Percentiles rank a stretch among this genome's conserved stretches.
Conservation (phyloP, 2,113 vertebrate genomes). For the Heptranchias perlo region DNA sequence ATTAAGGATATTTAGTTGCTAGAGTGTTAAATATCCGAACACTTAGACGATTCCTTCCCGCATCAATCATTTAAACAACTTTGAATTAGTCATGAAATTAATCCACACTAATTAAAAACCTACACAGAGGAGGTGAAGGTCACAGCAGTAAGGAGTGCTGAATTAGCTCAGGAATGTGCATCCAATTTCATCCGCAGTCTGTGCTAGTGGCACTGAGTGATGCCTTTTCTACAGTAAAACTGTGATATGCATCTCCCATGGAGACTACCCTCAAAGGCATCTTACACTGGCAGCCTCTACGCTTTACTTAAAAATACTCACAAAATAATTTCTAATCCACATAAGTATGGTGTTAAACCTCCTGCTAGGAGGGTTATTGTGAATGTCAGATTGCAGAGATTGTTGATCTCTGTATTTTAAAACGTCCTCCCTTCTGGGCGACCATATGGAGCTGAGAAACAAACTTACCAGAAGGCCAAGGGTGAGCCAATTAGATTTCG, state of each 20-base stretch:
- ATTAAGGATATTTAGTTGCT: background rate
- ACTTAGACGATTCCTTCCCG: background rate
- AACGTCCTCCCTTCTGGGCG: background rate
- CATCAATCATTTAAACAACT: conserved; percentile 28
- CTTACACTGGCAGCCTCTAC: background rate
- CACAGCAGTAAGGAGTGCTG: background rate
- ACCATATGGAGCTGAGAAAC: background rate
- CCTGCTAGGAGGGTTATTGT: background rate
- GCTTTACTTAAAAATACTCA: background rate
- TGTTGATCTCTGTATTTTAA: background rate
- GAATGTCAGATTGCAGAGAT: background rate
- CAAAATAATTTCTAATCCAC: background rate
- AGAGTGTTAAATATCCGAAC: conserved; percentile 2
- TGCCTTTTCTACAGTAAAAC: background rate
- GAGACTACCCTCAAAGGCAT: background rate
- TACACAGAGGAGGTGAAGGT: conserved; percentile 9
- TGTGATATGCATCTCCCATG: background rate
- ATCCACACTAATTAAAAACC: conserved; percentile 15
- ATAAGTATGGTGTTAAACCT: background rate
- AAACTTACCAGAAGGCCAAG: background rate
- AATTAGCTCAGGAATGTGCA: conserved; percentile 3
- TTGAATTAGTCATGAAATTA: conserved; percentile 31
- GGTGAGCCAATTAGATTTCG: background rate
- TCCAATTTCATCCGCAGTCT: background rate
- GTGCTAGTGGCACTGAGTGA: background rate